Evolutionary conservation across 2,113 vertebrate genomes (phyloP), one percentile per base, ranked within the genome.

Genomic region (Rhinolophus sinicus): DNA sequence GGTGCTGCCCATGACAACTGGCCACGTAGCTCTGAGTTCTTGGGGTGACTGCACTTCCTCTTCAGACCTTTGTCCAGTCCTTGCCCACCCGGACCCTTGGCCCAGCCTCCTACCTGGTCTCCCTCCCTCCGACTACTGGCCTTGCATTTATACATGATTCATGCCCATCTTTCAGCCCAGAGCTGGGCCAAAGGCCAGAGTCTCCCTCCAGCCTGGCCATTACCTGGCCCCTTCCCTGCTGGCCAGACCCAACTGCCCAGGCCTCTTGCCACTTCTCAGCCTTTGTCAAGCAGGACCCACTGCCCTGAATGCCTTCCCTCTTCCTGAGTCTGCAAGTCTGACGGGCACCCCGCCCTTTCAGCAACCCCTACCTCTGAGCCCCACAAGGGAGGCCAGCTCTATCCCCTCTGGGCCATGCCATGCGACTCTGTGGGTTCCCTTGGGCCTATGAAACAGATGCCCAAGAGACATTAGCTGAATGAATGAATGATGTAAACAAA

Each of bases 61-160:
- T 5, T 0, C 14, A 69, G 64, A 33, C 30, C 64, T 35, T 26
- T 30, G 0, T 24, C 28, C 1, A 1, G 77, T 26, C 9, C 3
- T 22, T 40, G 0, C 0, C 10, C 64, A 38, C 67, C 69, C n/a
- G 5, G 82, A 56, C 13, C 84, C 92, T 94, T 70, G 35, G 35
- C 72, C 64, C 26, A 18, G 78, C 22, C 75, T 0, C 54, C 65
- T 70, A 64, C 67, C 62, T 11, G 0, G 73, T 21, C 60, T 88
- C 35, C 58, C 35, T 73, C 11, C 35, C 50, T 73, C 24, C 13
- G 0, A 80, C n/a, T 8, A 28, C 67, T 9, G 33, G 44, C 19
- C 44, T 81, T 65, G 65, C 60, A 1, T 22, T 38, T 9, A 54
- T 44, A 54, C 28, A 21, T 0, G 6, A 52, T 70, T 70, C 54